Percentiles rank a stretch among this genome's conserved stretches.
Evolutionary conservation across 2,888 invertebrate genomes (phyloP).

Genomic region (Stenotaenia linearis): DNA sequence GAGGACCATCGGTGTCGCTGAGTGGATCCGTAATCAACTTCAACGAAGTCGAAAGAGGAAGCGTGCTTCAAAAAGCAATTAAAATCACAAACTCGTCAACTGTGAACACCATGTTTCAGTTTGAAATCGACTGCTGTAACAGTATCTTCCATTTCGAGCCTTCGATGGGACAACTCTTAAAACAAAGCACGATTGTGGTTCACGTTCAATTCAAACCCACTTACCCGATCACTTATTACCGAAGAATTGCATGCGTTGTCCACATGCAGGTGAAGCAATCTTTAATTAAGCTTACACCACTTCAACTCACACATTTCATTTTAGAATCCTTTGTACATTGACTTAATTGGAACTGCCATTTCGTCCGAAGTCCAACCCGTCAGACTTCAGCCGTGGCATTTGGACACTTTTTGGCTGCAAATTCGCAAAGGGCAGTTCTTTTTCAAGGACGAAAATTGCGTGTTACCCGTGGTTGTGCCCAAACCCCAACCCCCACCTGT

Average conservation of each 20-base stretch:
- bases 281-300: background rate
- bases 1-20: background rate
- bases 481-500: background rate
- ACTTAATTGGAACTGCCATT: background rate
- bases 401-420: background rate
- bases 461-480: background rate
- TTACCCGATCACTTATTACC: background rate
- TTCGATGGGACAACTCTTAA: background rate
- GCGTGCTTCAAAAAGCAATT: background rate
- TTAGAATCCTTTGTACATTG: background rate
- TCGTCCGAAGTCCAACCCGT: background rate
- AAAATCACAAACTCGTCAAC: background rate
- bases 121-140: background rate
- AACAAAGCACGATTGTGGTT: background rate
- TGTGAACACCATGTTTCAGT: background rate
- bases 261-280: background rate
- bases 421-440: background rate
- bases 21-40: background rate
- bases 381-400: background rate
- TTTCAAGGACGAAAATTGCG: background rate
- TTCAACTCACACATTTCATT: background rate
- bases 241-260: background rate
- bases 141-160: background rate
- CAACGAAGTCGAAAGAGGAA: background rate
- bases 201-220: background rate